phyloP scores from a whole-genome alignment of 2,797 vertebrate genomes.

The Aldrovandia affinis region DNA sequence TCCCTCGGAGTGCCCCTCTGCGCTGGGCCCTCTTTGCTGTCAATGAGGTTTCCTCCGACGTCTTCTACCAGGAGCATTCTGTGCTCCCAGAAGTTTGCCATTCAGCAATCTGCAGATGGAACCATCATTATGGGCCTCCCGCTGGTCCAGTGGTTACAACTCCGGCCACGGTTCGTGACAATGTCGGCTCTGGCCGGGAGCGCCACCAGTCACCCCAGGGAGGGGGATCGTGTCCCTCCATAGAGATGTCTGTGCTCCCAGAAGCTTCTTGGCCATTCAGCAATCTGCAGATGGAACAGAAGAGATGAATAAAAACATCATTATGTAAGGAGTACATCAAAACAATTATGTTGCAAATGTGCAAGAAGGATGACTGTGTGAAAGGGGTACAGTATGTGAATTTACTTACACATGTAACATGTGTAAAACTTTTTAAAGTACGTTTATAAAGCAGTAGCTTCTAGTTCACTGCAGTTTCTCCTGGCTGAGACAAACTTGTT shows the following conservation, averaged over 20 bases:
- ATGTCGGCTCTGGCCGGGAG: no score
- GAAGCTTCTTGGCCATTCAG: conserved; percentile 48
- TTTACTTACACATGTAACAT: background rate
- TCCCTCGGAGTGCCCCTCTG: conserved; percentile 14
- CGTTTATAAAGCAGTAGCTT: no score
- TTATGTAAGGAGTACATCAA: background rate
- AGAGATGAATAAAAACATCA: background rate
- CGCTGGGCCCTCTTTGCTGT: background rate
- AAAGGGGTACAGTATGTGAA: background rate
- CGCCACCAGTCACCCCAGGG: no score
- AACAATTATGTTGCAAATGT: background rate
- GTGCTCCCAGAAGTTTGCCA: conserved; percentile 31
- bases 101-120: conserved; percentile 61
- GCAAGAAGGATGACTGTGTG: background rate
- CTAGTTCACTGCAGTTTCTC: no score
- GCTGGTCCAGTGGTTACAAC: no score
- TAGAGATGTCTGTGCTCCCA: conserved; percentile 24
- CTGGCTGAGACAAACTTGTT: no score
- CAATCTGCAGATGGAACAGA: conserved; percentile 54
- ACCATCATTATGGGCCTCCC: no score
- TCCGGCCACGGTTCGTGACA: no score
- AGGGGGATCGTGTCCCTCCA: background rate
- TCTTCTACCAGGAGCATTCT: conserved; percentile 9
- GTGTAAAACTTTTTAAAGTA: no score
- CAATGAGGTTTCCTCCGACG: background rate